Conservation (phyloP, 2,888 invertebrate species). For the Rhopalosiphum nymphaeae region DNA sequence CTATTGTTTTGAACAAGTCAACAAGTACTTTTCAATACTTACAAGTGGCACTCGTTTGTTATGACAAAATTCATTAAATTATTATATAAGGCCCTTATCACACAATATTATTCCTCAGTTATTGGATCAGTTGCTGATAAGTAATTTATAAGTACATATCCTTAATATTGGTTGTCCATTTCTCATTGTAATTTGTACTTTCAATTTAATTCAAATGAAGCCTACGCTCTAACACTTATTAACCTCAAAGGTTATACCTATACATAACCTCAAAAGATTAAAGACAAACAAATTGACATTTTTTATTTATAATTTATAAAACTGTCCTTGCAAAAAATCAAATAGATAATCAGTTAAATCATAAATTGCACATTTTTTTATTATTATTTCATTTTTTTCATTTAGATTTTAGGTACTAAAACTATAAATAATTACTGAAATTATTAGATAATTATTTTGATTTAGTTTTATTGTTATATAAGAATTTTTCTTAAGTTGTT, state of each 20-base stretch:
- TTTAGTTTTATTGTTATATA: background rate
- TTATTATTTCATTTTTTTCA: background rate
- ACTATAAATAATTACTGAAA: background rate
- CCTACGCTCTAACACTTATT: background rate
- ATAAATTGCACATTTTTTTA: background rate
- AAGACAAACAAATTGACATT: background rate
- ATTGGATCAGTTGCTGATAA: background rate
- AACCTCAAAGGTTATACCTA: background rate
- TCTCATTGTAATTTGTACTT: background rate
- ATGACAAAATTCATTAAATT: background rate
- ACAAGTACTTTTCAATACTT: background rate
- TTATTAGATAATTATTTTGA: background rate
- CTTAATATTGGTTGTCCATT: too few relatives aligned
- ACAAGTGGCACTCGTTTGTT: background rate
- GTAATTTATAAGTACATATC: background rate
- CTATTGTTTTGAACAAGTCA: background rate
- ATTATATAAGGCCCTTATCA: background rate
- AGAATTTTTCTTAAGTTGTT: background rate
- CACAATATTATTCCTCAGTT: background rate
- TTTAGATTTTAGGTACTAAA: background rate
- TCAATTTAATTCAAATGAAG: background rate
- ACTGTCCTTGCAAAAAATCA: background rate
- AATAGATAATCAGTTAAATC: background rate
- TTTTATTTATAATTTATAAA: background rate
- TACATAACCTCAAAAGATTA: conserved; percentile 29